Evolutionary conservation across 2,797 vertebrate genomes (phyloP).

Genomic region (Adelosebastes latens): DNA sequence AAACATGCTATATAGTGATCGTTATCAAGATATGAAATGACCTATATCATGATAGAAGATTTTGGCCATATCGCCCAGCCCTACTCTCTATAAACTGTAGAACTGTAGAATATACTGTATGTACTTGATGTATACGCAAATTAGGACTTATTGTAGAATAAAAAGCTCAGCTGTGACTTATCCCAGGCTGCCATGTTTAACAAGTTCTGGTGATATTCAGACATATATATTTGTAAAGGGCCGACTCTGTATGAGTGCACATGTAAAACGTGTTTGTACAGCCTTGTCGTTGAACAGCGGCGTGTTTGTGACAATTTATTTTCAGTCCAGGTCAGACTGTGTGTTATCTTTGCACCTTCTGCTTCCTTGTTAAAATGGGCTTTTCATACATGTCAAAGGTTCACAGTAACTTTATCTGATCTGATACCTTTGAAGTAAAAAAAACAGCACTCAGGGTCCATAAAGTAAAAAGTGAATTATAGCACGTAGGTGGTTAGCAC

Average conservation of each 20-base stretch:
- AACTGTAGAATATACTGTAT: background rate
- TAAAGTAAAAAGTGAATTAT: background rate
- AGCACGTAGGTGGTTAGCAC: background rate
- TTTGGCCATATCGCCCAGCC: no score
- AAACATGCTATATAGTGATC: no score
- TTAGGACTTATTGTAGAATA: background rate
- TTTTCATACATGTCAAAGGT: background rate
- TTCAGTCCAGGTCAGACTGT: background rate
- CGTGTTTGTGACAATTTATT: background rate
- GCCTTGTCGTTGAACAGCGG: background rate
- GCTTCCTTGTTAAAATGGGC: slow-evolving; percentile 26
- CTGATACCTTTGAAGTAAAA: background rate
- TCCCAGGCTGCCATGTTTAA: background rate
- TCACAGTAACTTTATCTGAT: background rate
- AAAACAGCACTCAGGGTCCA: background rate
- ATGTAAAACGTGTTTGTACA: background rate
- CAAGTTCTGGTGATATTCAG: background rate
- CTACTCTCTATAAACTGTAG: background rate
- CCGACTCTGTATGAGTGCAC: background rate
- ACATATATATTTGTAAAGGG: background rate
- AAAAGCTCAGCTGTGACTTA: background rate
- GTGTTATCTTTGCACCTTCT: slow-evolving; percentile 25
- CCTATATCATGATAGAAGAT: no score
- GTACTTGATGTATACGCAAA: background rate
- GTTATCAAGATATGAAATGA: no score